These are phyloP conservation scores for Gasterosteus aculeatus DNA, from an alignment of 2,113 vertebrate genomes.

Conservation along the genomic window DNA sequence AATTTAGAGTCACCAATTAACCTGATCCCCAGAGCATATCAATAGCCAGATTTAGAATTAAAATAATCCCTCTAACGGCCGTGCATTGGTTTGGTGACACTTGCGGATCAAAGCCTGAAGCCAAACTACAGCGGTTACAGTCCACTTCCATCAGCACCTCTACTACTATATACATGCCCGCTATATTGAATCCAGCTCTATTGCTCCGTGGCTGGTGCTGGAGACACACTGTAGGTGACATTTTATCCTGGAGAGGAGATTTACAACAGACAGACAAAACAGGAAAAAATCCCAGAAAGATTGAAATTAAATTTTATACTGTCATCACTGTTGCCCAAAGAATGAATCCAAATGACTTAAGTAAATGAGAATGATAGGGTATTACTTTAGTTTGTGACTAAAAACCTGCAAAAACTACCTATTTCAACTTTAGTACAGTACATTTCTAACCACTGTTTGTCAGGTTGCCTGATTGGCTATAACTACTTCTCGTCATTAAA, in stretches of 20 bases:
- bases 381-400: not conserved
- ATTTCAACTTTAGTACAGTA: not conserved
- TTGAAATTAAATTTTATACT: not conserved
- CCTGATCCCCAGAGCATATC: no score
- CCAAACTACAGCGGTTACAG: not conserved
- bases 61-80: not conserved
- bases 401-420: not conserved
- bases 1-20: no score
- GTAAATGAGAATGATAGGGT: not conserved
- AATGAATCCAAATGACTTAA: not conserved
- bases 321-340: not conserved
- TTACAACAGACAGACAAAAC: not conserved
- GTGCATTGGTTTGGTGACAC: not conserved
- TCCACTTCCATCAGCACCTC: not conserved
- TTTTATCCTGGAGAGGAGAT: not conserved
- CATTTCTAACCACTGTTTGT: not conserved
- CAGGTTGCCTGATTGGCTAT: not conserved
- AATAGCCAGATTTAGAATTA: not conserved
- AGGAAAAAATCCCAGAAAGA: not conserved
- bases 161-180: not conserved
- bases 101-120: slow-evolving; percentile 3
- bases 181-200: not conserved
- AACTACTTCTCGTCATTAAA: slow-evolving; percentile 34
- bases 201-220: no score
- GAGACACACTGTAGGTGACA: not conserved